These are phyloP conservation scores for Mus spretus DNA, from an alignment of 2,797 vertebrate species.

Conservation along the genomic window DNA sequence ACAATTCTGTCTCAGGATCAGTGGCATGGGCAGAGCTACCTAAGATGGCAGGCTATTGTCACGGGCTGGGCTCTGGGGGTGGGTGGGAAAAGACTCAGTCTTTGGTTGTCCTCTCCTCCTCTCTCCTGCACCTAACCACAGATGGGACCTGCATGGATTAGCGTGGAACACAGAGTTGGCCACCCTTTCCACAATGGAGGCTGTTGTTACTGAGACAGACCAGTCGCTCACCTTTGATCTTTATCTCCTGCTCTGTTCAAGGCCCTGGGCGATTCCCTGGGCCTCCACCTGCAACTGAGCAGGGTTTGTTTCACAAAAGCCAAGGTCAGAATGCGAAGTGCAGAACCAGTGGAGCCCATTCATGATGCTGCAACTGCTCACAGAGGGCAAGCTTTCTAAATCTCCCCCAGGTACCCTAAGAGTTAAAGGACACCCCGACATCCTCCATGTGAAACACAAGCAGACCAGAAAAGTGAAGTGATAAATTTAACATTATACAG, in stretches of 20 bases:
- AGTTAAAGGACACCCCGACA: neutral
- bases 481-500: neutral
- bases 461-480: neutral
- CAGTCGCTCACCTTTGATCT: neutral
- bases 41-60: too few species aligned
- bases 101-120: neutral
- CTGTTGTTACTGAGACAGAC: neutral
- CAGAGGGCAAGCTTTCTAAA: neutral
- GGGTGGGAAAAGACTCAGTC: neutral
- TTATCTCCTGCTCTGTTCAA: neutral
- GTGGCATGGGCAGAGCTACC: neutral
- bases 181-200: accelerated
- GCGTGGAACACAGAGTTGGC: neutral
- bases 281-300: neutral
- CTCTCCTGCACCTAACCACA: neutral
- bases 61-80: neutral
- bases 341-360: neutral
- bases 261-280: too few species aligned
- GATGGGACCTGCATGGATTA: neutral
- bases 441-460: neutral
- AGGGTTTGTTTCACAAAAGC: neutral
- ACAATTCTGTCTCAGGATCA: neutral
- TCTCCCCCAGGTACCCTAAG: neutral
- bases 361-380: neutral
- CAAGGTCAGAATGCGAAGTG: neutral